phyloP scores from a whole-genome alignment of 2,888 invertebrate genomes.

The Amblyjoppa proteus region DNA sequence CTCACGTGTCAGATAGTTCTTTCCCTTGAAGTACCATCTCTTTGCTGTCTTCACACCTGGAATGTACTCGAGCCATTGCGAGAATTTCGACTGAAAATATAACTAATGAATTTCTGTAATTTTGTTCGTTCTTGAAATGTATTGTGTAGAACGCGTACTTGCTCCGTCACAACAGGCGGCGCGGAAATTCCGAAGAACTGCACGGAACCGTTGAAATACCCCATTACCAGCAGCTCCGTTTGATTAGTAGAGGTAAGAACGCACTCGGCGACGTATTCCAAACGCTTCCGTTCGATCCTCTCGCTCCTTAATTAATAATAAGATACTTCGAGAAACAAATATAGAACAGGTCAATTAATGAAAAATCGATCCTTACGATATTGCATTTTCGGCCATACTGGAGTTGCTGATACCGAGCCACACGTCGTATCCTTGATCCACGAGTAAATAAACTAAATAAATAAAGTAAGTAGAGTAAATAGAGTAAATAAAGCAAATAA shows the following conservation, averaged over 20 bases:
- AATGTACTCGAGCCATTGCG: slow-evolving; percentile 61
- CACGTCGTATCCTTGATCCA: slow-evolving; percentile 78
- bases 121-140: neutral
- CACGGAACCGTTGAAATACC: slow-evolving; percentile 75
- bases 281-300: slow-evolving; percentile 72
- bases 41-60: slow-evolving; percentile 76
- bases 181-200: slow-evolving; percentile 76
- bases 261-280: slow-evolving; percentile 75
- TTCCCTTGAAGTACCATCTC: slow-evolving; percentile 73
- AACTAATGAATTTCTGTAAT: neutral
- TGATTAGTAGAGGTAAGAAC: slow-evolving; percentile 75
- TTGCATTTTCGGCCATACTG: slow-evolving; percentile 72
- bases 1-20: slow-evolving; percentile 75
- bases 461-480: neutral
- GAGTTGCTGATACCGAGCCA: slow-evolving; percentile 79
- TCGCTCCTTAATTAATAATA: slow-evolving; percentile 71
- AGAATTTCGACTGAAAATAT: slow-evolving; percentile 69
- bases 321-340: neutral
- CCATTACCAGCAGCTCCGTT: slow-evolving; percentile 78
- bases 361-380: slow-evolving; percentile 67
- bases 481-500: slow-evolving; percentile 75
- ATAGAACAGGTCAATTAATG: neutral
- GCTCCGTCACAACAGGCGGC: slow-evolving; percentile 59
- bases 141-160: slow-evolving; percentile 47
- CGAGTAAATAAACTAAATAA: slow-evolving; percentile 77